A percentile compares a stretch with the other conserved stretches of the same genome.
Conservation (phyloP, 2,113 vertebrate genomes). For the Alexandromys fortis region DNA sequence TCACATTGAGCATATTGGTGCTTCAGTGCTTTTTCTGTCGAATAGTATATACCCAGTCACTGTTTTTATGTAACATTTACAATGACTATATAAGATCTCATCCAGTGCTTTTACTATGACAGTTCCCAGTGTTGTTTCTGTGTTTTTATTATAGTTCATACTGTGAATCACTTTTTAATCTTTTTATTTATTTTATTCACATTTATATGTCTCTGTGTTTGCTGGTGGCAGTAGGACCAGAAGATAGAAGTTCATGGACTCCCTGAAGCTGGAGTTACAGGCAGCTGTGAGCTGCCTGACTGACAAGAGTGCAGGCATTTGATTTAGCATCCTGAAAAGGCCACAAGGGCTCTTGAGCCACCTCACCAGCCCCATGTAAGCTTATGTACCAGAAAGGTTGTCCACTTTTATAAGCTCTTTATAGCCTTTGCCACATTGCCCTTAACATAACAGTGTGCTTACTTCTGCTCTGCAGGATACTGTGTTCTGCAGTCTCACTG, state of each 20-base stretch:
- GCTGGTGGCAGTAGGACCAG: not conserved
- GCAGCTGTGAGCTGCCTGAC: not conserved
- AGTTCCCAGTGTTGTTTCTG: not conserved
- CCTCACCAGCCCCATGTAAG: not conserved
- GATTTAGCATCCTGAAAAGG: not conserved
- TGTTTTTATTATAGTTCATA: conserved; percentile 24
- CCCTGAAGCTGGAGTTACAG: not conserved
- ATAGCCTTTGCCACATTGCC: not conserved
- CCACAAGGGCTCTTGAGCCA: not conserved
- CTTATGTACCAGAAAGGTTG: not conserved
- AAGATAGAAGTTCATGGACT: not conserved
- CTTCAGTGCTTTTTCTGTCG: not conserved
- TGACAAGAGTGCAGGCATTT: no score
- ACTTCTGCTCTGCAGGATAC: not conserved
- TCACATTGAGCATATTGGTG: not conserved
- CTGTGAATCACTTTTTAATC: not conserved
- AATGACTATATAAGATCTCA: not conserved
- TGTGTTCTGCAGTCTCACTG: not conserved
- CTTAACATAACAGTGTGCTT: not conserved
- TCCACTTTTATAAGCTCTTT: not conserved
- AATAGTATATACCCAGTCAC: not conserved
- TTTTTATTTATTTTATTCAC: not conserved
- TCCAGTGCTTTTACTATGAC: not conserved
- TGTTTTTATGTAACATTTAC: not conserved
- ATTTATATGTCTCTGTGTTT: not conserved